Evolutionary conservation across 2,888 invertebrate species (phyloP), one percentile per base, ranked within the genome.

Genomic region (Lepeophtheirus nordmannii): DNA sequence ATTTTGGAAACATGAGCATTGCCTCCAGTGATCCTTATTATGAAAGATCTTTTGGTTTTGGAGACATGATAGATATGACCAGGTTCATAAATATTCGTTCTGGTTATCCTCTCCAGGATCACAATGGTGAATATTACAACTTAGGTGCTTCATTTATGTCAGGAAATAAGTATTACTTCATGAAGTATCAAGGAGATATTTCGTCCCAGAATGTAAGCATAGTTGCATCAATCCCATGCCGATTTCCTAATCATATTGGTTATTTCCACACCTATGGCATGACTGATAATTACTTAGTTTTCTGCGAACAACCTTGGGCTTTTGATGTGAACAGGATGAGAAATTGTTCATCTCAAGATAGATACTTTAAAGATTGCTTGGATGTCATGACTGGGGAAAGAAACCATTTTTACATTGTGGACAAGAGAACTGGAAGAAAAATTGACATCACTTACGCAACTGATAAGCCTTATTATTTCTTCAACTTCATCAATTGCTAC

Each of bases 251-350:
- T 5, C 70, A 70, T 68, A 73, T 74, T 60, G 70, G 72, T 3
- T 81, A 80, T 72, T 76, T 75, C 69, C 81, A 81, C 72, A 79
- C 79, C 69, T 81, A 80, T 71, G 79, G 76, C 12, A 75, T 81
- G 72, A 77, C 79, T 0, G 76, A 79, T 67, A 77, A 80, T 68
- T 79, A 78, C 71, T 72, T 80, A 30, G 72, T 81, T 37, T 75
- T 80, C 68, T 72, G 80, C 53, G 81, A 81, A 70, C 78, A 77
- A 68, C 79, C 81, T 0, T 69, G 80, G 39, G 70, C 74, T 12
- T 71, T 76, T 41, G 77, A 75, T 70, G 71, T 74, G 11, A 69
- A 75, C 37, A 76, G 75, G 68, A 70, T 78, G 38, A 71, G 76
- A 14, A 74, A 76, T 12, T 73, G 71, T 56, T 71, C 76, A 0